phyloP scores from a whole-genome alignment of 2,888 invertebrate genomes.

The Drosophila lacicola region DNA sequence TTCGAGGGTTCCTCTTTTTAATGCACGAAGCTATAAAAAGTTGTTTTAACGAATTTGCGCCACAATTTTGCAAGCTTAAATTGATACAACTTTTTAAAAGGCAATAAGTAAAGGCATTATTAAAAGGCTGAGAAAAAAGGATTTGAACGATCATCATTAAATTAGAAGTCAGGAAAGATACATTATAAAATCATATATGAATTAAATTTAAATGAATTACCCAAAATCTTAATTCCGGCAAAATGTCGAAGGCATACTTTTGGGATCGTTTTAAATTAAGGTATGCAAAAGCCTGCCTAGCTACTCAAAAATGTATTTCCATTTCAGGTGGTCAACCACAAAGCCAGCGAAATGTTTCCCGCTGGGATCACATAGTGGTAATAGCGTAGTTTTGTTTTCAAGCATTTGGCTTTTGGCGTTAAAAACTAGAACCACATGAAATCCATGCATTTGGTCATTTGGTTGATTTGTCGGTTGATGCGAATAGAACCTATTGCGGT shows the following conservation, averaged over 20 bases:
- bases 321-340: neutral
- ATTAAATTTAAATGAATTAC: too few relatives aligned
- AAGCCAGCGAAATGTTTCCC: neutral
- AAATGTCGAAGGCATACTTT: neutral
- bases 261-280: neutral
- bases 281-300: neutral
- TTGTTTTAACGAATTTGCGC: neutral
- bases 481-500: conserved; percentile 23
- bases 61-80: too few relatives aligned
- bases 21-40: neutral
- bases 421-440: conserved; percentile 16
- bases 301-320: neutral
- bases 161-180: too few relatives aligned
- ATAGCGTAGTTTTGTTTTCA: conserved; percentile 1
- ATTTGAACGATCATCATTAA: too few relatives aligned
- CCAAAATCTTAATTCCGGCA: too few relatives aligned
- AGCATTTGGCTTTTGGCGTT: conserved; percentile 11
- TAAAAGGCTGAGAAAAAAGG: too few relatives aligned
- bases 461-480: conserved; percentile 28
- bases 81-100: too few relatives aligned
- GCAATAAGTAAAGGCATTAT: too few relatives aligned
- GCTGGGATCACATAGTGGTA: neutral
- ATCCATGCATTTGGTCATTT: conserved; percentile 28
- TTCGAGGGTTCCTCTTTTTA: conserved; percentile 2
- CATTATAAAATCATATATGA: too few relatives aligned